Conservation (phyloP, 2,113 vertebrate species). For the Hippocampus zosterae region DNA sequence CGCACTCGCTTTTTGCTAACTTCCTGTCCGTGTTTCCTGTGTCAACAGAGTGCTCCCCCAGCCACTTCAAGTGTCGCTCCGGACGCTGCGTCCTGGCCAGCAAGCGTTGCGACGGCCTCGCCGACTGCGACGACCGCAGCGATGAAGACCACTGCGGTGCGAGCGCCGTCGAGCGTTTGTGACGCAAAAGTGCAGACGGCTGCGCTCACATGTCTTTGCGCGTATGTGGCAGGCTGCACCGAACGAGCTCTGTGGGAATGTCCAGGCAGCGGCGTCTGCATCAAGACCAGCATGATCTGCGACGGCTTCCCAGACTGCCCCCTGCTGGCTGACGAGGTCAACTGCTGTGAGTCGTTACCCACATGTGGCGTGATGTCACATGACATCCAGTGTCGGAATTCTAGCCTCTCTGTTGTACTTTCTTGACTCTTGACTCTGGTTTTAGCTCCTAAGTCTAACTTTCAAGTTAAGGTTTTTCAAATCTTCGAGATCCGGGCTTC, state of each 20-base stretch:
- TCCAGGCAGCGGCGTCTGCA: slow-evolving; percentile 80
- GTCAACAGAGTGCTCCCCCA: slow-evolving; percentile 89
- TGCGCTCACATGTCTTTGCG: background rate
- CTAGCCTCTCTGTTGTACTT: too few relatives aligned
- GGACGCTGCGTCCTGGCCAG: slow-evolving; percentile 86
- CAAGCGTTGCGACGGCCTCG: slow-evolving; percentile 88
- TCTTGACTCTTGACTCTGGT: too few relatives aligned
- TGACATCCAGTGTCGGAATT: background rate
- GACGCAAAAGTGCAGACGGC: background rate
- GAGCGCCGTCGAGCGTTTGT: slow-evolving; percentile 15
- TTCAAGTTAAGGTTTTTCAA: too few relatives aligned
- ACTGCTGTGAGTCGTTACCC: slow-evolving; percentile 83
- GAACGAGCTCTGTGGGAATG: slow-evolving; percentile 94
- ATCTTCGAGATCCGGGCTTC: too few relatives aligned
- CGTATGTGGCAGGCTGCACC: slow-evolving; percentile 75
- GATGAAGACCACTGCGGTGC: slow-evolving; percentile 93
- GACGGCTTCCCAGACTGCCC: slow-evolving; percentile 95
- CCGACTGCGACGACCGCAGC: slow-evolving; percentile 92
- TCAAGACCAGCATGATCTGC: slow-evolving; percentile 84
- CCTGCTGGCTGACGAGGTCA: slow-evolving; percentile 84
- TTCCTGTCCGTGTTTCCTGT: slow-evolving; percentile 27
- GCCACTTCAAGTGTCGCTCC: slow-evolving; percentile 90
- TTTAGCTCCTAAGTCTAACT: too few relatives aligned
- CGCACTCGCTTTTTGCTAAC: background rate
- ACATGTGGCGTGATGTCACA: background rate